Conservation (phyloP, 2,888 invertebrate species). For the Ypsolopha sequella region DNA sequence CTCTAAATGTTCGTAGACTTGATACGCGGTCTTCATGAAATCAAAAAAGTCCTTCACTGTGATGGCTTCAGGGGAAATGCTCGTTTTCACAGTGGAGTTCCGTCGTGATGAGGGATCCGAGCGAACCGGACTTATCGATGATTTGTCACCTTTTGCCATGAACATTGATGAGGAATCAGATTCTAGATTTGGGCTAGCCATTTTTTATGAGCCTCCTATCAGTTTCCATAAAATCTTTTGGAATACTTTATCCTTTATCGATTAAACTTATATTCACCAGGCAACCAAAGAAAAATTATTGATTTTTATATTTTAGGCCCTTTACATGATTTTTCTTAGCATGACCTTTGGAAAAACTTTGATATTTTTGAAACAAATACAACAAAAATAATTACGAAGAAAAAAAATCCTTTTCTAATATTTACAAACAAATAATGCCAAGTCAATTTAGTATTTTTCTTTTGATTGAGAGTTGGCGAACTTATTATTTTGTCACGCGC, state of each 20-base stretch:
- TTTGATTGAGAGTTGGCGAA: background rate
- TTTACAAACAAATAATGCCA: slow-evolving; percentile 12
- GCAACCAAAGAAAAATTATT: background rate
- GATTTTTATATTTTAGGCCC: background rate
- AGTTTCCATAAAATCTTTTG: background rate
- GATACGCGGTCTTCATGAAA: slow-evolving; percentile 80
- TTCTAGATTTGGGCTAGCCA: slow-evolving; percentile 48
- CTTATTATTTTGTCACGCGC: too few relatives aligned
- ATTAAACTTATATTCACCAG: background rate
- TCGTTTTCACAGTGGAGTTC: slow-evolving; percentile 28
- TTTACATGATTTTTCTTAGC: background rate
- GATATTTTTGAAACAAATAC: background rate
- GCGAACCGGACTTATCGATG: slow-evolving; percentile 26
- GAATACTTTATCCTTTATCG: background rate
- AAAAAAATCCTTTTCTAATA: slow-evolving; percentile 9
- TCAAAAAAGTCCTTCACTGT: slow-evolving; percentile 79
- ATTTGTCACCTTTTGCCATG: slow-evolving; percentile 33
- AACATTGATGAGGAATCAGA: slow-evolving; percentile 50
- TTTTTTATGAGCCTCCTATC: slow-evolving; percentile 16
- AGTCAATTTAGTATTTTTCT: too few relatives aligned
- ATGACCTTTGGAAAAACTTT: too few relatives aligned
- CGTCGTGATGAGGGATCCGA: slow-evolving; percentile 29
- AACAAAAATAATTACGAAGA: background rate
- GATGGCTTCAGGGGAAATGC: slow-evolving; percentile 67
- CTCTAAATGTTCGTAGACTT: slow-evolving; percentile 68